Evolutionary conservation across 2,888 invertebrate species (phyloP).

Genomic region (Arctia plantaginis): DNA sequence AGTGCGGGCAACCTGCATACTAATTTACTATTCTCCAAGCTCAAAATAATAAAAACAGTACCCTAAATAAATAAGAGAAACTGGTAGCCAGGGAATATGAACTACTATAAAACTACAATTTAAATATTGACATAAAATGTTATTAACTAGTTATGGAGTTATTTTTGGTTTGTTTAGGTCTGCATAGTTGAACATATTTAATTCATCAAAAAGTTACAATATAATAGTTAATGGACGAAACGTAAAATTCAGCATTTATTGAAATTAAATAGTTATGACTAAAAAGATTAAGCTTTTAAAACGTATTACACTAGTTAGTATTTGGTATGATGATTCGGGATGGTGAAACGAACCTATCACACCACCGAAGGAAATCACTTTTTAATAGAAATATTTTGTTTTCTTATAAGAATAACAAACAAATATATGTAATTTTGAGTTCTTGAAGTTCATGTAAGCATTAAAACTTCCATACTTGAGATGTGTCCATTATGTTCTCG

Average conservation of each 20-base stretch:
- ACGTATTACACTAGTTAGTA: not conserved
- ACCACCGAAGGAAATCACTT: not conserved
- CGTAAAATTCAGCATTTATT: not conserved
- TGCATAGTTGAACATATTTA: not conserved
- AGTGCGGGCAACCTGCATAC: constrained; percentile 14
- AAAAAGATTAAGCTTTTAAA: not conserved
- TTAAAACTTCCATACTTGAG: not conserved
- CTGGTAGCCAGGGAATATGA: constrained; percentile 21
- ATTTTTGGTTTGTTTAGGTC: constrained; percentile 15
- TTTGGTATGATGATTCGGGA: not conserved
- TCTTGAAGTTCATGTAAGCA: not conserved
- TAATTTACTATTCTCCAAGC: constrained; percentile 32
- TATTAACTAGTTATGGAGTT: constrained; percentile 28
- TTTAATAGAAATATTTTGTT: not conserved
- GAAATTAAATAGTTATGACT: not conserved
- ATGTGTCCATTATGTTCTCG: not conserved
- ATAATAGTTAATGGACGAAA: not conserved
- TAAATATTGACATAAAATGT: constrained; percentile 43
- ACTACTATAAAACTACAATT: constrained; percentile 42
- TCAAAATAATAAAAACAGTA: constrained; percentile 42
- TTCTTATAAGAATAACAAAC: not conserved
- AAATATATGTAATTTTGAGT: not conserved
- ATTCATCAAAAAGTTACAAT: not conserved
- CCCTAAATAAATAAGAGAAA: constrained; percentile 49
- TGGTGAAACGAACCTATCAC: not conserved